Conservation (phyloP, 2,113 vertebrate genomes). For the Hippolais icterina region DNA sequence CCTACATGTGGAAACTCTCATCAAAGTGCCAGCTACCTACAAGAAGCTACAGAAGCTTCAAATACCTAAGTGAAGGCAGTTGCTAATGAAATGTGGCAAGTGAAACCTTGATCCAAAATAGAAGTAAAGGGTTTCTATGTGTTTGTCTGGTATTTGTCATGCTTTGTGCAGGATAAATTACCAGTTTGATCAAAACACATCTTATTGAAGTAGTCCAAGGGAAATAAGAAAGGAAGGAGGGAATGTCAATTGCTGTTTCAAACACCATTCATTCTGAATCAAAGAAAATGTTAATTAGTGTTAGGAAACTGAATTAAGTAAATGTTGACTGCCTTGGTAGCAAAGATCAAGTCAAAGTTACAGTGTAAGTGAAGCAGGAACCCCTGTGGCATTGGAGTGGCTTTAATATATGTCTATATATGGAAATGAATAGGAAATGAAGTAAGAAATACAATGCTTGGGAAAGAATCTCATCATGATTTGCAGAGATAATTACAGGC, state of each 20-base stretch:
- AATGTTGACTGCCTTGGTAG: conserved; percentile 40
- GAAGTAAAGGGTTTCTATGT: background rate
- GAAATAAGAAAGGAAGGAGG: background rate
- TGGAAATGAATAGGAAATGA: conserved; percentile 45
- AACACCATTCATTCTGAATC: conserved; percentile 9
- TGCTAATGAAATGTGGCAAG: conserved; percentile 14
- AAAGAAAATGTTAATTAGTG: conserved; percentile 46
- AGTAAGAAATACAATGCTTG: conserved; percentile 27
- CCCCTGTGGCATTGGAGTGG: background rate
- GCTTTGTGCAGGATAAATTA: background rate
- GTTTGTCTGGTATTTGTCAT: background rate
- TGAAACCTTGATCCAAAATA: conserved; percentile 11
- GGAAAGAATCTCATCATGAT: conserved; percentile 30
- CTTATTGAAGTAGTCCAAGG: conserved; percentile 20
- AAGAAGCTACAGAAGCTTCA: background rate
- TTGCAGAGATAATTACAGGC: conserved; percentile 64
- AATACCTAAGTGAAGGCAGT: background rate
- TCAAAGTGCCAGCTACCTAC: background rate
- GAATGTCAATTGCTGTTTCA: conserved; percentile 17
- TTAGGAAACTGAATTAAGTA: conserved; percentile 53
- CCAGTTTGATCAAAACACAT: background rate
- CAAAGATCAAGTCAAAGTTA: conserved; percentile 51
- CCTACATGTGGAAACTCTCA: background rate
- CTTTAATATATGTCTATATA: background rate
- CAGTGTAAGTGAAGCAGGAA: conserved; percentile 20